Conservation (phyloP, 2,797 vertebrate genomes). For the Falco berigora region DNA sequence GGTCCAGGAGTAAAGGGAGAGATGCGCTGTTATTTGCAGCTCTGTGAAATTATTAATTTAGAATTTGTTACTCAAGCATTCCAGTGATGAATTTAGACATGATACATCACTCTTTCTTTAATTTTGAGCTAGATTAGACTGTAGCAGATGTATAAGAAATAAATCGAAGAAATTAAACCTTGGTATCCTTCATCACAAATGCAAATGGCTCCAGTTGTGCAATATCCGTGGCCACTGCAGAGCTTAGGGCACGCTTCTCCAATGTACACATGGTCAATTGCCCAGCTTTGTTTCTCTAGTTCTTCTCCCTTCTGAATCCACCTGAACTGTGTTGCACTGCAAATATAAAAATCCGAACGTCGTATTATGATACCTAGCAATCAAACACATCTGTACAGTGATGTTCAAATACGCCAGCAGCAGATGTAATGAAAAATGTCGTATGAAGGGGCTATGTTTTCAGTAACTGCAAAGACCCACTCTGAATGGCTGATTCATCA, state of each 20-base stretch:
- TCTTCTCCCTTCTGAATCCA: conserved; percentile 95
- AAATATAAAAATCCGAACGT: conserved; percentile 10
- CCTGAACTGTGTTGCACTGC: conserved; percentile 94
- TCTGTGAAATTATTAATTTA: background rate
- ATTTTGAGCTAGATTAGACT: background rate
- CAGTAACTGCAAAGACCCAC: background rate
- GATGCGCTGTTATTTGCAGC: background rate
- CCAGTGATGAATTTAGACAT: background rate
- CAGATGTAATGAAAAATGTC: background rate
- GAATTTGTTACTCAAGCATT: background rate
- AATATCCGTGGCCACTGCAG: conserved; percentile 93
- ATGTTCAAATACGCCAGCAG: background rate
- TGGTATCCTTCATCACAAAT: conserved; percentile 94
- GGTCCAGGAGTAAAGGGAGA: background rate
- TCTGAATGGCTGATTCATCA: background rate
- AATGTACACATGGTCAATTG: conserved; percentile 93
- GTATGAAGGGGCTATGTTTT: background rate
- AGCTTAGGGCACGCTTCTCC: conserved; percentile 93
- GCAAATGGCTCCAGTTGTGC: conserved; percentile 88
- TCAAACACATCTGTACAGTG: background rate
- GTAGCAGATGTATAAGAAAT: background rate
- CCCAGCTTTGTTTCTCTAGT: conserved; percentile 92
- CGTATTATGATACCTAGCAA: background rate
- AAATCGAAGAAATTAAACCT: conserved; percentile 71
- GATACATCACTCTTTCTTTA: background rate